Conservation (phyloP, 2,113 vertebrate species). For the Phodopus roborovskii region DNA sequence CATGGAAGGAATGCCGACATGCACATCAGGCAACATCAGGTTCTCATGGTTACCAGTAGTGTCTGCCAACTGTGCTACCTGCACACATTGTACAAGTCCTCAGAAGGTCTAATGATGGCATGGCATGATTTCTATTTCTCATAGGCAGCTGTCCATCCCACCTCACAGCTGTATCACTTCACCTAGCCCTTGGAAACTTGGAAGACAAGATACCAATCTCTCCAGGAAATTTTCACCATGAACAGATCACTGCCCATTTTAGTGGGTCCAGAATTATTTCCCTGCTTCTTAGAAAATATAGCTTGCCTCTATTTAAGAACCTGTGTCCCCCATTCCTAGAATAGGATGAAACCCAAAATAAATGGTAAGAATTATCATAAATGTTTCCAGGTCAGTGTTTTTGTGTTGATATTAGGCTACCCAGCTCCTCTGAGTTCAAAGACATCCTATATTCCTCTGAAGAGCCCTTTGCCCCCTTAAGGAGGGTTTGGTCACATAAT, state of each 20-base stretch:
- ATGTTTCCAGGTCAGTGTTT: neutral
- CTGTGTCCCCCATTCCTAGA: neutral
- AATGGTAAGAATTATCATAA: neutral
- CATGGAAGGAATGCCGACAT: neutral
- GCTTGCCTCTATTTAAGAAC: neutral
- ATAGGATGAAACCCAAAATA: neutral
- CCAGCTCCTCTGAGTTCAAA: neutral
- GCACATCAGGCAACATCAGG: rapidly evolving
- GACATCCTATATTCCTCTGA: neutral
- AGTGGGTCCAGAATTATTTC: neutral
- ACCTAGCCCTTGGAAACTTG: neutral
- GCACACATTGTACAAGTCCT: rapidly evolving
- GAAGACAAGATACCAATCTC: neutral
- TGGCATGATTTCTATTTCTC: neutral
- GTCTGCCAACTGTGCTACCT: neutral
- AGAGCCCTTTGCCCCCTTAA: neutral
- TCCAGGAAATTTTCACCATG: neutral
- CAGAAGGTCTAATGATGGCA: neutral
- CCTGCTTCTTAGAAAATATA: neutral
- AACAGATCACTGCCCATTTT: slow-evolving; percentile 13
- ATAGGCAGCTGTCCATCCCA: neutral
- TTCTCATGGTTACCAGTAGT: neutral
- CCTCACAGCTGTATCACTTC: neutral
- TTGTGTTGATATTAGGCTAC: neutral
- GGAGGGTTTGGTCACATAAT: neutral